These are phyloP conservation scores for Zaprionus lachaisei DNA, from an alignment of 1,140 invertebrate genomes.

Conservation along the genomic window DNA sequence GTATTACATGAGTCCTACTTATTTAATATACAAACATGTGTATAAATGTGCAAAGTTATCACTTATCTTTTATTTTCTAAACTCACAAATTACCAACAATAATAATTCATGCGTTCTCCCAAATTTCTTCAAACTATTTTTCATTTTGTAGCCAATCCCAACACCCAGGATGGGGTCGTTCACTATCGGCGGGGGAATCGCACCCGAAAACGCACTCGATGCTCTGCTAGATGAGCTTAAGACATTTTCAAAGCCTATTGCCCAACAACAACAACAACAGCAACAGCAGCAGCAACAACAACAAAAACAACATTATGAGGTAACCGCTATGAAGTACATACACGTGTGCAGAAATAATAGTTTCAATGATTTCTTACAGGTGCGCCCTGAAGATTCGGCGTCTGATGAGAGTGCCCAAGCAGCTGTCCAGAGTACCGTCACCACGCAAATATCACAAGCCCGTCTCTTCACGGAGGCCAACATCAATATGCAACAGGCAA, in stretches of 20 bases:
- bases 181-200: conserved; percentile 88
- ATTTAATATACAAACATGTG: conserved; percentile 54
- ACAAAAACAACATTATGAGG: conserved; percentile 63
- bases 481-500: conserved; percentile 63
- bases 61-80: conserved; percentile 17
- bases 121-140: conserved; percentile 21
- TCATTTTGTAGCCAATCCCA: conserved; percentile 83
- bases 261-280: conserved; percentile 69
- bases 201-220: conserved; percentile 96
- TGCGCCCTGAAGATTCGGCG: conserved; percentile 82
- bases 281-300: conserved; percentile 58
- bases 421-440: conserved; percentile 81
- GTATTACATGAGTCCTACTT: conserved; percentile 19
- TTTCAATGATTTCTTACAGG: conserved; percentile 31
- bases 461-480: conserved; percentile 76
- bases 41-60: conserved; percentile 40
- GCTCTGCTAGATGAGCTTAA: conserved; percentile 96
- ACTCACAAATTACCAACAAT: neutral
- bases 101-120: conserved; percentile 44
- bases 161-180: conserved; percentile 87
- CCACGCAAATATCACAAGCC: conserved; percentile 84
- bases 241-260: conserved; percentile 90
- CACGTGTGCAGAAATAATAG: neutral
- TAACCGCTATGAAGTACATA: conserved; percentile 22
- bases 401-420: conserved; percentile 84